These are phyloP conservation scores for Oryzias javanicus DNA, from an alignment of 2,113 vertebrate species.

Conservation along the genomic window DNA sequence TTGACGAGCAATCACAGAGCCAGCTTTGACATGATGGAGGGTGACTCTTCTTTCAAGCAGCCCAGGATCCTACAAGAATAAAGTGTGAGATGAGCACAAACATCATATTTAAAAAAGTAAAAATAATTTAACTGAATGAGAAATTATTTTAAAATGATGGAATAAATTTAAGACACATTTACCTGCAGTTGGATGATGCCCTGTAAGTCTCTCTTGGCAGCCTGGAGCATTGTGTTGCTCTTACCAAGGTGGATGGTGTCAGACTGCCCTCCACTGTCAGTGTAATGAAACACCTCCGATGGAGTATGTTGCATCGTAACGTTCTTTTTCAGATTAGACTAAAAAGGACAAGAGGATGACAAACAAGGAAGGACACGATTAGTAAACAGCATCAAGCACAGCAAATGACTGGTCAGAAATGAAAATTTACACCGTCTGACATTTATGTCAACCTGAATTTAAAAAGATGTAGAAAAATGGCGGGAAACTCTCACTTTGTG, in stretches of 20 bases:
- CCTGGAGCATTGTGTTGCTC: constrained; percentile 81
- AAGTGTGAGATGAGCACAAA: not conserved
- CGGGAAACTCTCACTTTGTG: constrained; percentile 76
- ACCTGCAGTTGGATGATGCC: constrained; percentile 89
- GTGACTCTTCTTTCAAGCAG: constrained; percentile 87
- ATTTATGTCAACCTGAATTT: not conserved
- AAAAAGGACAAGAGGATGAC: constrained; percentile 10
- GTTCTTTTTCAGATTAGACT: constrained; percentile 86
- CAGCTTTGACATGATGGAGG: constrained; percentile 87
- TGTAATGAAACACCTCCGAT: constrained; percentile 81
- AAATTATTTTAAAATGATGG: too few species aligned
- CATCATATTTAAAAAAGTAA: not conserved
- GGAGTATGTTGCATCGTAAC: constrained; percentile 83
- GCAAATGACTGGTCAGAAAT: constrained; percentile 6
- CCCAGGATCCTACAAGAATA: constrained; percentile 75
- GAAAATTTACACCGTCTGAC: not conserved
- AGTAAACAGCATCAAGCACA: not conserved
- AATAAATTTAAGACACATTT: constrained; percentile 8
- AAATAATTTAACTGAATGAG: not conserved
- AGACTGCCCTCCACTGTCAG: constrained; percentile 63
- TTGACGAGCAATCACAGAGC: constrained; percentile 87
- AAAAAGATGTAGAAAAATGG: not conserved
- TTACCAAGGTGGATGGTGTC: constrained; percentile 71
- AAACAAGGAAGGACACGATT: not conserved
- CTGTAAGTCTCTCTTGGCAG: constrained; percentile 89